A percentile compares a stretch with the other conserved stretches of the same genome.
Conservation (phyloP, 2,888 invertebrate genomes). For the Heteropelma amictum region DNA sequence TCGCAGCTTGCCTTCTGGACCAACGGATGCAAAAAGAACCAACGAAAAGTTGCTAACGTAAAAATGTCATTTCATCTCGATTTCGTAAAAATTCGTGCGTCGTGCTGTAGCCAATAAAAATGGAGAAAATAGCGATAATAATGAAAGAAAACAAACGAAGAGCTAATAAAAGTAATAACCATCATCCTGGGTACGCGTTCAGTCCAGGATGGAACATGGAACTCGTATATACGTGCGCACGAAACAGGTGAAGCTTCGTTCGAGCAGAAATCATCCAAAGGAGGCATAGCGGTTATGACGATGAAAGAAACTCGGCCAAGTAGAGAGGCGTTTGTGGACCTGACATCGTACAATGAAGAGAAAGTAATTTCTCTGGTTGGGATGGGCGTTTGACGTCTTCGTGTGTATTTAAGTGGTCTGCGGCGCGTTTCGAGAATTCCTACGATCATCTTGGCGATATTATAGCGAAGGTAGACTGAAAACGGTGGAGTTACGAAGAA, state of each 20-base stretch:
- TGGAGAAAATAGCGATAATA: no score
- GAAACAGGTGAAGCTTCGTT: constrained; percentile 8
- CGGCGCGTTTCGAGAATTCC: constrained; percentile 34
- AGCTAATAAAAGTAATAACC: constrained; percentile 25
- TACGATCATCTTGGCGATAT: constrained; percentile 21
- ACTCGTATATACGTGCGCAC: neutral
- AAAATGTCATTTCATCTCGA: no score
- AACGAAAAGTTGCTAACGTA: no score
- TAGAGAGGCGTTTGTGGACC: constrained; percentile 27
- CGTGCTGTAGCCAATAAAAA: no score
- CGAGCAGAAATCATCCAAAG: neutral
- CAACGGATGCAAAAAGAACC: no score
- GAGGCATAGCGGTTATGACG: neutral
- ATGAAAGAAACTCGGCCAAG: constrained; percentile 50
- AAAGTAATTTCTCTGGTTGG: constrained; percentile 50
- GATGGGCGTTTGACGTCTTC: constrained; percentile 44
- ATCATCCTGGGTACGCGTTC: constrained; percentile 2
- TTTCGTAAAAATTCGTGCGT: no score
- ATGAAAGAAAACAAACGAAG: no score
- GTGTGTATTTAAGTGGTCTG: constrained; percentile 42
- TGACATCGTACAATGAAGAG: constrained; percentile 43
- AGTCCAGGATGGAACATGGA: no score
- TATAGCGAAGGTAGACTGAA: no score
- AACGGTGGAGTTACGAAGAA: neutral
- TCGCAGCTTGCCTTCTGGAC: no score